phyloP scores from a whole-genome alignment of 1,140 invertebrate species.

The Forficula auricularia region DNA sequence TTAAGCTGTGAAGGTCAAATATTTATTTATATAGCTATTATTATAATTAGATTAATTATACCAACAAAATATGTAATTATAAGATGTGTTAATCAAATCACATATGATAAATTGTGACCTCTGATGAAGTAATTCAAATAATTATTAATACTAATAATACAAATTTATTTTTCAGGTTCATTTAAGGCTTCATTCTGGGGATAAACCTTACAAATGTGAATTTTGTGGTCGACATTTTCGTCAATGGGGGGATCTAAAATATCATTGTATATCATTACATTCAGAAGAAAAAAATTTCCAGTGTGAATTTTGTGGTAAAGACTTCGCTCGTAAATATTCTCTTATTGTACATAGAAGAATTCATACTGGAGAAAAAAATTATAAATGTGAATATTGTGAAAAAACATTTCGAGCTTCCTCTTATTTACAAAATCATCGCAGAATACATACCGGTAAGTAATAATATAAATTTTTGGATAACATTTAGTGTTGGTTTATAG shows the following conservation, averaged over 20 bases:
- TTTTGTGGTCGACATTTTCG: slow-evolving; percentile 59
- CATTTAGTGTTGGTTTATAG: slow-evolving; percentile 1
- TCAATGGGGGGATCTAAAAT: slow-evolving; percentile 77
- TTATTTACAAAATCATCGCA: slow-evolving; percentile 67
- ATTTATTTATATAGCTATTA: too few relatives aligned
- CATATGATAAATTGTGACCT: too few relatives aligned
- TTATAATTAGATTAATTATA: too few relatives aligned
- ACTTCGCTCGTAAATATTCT: slow-evolving; percentile 83
- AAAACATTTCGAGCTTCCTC: slow-evolving; percentile 72
- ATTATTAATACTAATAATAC: too few relatives aligned
- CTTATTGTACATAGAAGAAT: slow-evolving; percentile 77
- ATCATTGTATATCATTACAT: slow-evolving; percentile 74
- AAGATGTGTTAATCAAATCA: too few relatives aligned
- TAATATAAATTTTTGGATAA: too few relatives aligned
- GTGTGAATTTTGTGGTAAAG: slow-evolving; percentile 80
- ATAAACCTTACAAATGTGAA: slow-evolving; percentile 63
- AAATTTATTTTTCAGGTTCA: slow-evolving; percentile 38
- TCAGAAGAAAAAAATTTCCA: slow-evolving; percentile 66
- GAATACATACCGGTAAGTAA: slow-evolving; percentile 67
- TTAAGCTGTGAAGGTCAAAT: too few relatives aligned
- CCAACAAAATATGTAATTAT: too few relatives aligned
- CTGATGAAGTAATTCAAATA: too few relatives aligned
- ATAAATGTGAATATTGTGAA: slow-evolving; percentile 67
- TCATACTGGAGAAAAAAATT: slow-evolving; percentile 78
- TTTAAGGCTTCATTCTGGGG: slow-evolving; percentile 51